Conservation (phyloP, 2,888 invertebrate species). For the Aphidius colemani region DNA sequence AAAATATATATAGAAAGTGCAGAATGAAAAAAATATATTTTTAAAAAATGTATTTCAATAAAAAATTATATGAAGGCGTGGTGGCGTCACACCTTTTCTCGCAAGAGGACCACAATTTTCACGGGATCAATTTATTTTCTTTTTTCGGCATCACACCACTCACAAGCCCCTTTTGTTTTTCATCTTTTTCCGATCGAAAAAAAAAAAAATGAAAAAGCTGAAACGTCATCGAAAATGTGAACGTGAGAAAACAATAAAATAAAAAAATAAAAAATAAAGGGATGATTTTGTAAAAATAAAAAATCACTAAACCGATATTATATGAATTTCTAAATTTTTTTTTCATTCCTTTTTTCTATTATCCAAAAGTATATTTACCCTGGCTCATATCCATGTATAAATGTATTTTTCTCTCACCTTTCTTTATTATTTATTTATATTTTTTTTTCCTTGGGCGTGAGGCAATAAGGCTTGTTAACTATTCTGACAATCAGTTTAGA, state of each 20-base stretch:
- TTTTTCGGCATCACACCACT: slow-evolving; percentile 25
- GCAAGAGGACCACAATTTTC: slow-evolving; percentile 37
- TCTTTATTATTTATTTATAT: slow-evolving; percentile 6
- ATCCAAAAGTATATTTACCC: not conserved
- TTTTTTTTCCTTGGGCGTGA: not conserved
- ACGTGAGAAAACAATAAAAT: slow-evolving; percentile 16
- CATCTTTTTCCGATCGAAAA: slow-evolving; percentile 23
- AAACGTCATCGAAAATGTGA: slow-evolving; percentile 28
- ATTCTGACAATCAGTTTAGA: slow-evolving; percentile 54
- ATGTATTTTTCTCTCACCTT: slow-evolving; percentile 20
- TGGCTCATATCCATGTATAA: slow-evolving; percentile 10
- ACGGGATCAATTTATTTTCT: slow-evolving; percentile 24
- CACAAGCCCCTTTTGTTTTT: slow-evolving; percentile 29
- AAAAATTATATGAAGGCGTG: slow-evolving; percentile 42
- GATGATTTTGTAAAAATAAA: slow-evolving; percentile 1
- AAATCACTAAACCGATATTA: not conserved
- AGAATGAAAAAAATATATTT: slow-evolving; percentile 2
- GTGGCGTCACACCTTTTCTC: slow-evolving; percentile 54
- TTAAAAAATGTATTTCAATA: not conserved
- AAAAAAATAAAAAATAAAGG: not conserved
- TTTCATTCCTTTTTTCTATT: too few relatives aligned
- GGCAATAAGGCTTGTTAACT: not conserved
- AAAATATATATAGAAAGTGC: slow-evolving; percentile 34
- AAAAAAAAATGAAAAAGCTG: slow-evolving; percentile 23
- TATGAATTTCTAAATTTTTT: too few relatives aligned